These are phyloP conservation scores for Mormyrus iriodes DNA, from an alignment of 2,113 vertebrate species.

Conservation along the genomic window DNA sequence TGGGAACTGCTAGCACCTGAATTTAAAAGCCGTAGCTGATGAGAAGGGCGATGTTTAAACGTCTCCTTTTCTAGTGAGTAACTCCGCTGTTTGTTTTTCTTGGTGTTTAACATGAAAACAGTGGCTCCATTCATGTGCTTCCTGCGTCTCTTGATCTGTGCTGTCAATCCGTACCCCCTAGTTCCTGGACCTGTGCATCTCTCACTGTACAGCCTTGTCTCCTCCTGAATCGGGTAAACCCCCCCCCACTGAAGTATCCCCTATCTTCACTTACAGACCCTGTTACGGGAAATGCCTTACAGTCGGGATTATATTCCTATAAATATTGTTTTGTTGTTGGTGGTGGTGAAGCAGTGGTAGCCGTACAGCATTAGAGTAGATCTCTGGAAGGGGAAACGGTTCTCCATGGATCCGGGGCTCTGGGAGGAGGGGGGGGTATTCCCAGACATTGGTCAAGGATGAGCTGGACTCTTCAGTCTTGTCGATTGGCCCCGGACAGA, in stretches of 20 bases:
- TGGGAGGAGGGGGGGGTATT: too few relatives aligned
- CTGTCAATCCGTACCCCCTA: slow-evolving; percentile 47
- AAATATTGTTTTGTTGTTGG: background rate
- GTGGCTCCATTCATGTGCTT: slow-evolving; percentile 55
- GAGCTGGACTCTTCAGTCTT: background rate
- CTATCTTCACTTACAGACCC: slow-evolving; percentile 16
- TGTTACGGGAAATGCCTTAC: slow-evolving; percentile 29
- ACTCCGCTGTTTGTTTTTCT: slow-evolving; percentile 45
- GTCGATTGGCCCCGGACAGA: background rate
- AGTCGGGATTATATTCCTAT: slow-evolving; percentile 48
- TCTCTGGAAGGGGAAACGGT: background rate
- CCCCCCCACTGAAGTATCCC: slow-evolving; percentile 28
- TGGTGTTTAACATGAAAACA: slow-evolving; percentile 46
- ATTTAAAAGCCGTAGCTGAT: background rate
- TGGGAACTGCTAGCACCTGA: background rate
- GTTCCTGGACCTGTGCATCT: slow-evolving; percentile 44
- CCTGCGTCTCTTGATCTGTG: slow-evolving; percentile 43
- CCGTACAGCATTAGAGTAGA: background rate
- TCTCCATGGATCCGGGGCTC: background rate
- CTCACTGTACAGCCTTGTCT: slow-evolving; percentile 54
- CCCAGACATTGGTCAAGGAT: background rate
- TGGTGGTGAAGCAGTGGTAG: slow-evolving; percentile 29
- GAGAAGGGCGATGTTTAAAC: background rate
- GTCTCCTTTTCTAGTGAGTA: slow-evolving; percentile 25
- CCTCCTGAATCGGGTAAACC: slow-evolving; percentile 44